Base-by-base conservation (phyloP, 2,888 invertebrate genomes). In the Spialia ferax region DNA sequence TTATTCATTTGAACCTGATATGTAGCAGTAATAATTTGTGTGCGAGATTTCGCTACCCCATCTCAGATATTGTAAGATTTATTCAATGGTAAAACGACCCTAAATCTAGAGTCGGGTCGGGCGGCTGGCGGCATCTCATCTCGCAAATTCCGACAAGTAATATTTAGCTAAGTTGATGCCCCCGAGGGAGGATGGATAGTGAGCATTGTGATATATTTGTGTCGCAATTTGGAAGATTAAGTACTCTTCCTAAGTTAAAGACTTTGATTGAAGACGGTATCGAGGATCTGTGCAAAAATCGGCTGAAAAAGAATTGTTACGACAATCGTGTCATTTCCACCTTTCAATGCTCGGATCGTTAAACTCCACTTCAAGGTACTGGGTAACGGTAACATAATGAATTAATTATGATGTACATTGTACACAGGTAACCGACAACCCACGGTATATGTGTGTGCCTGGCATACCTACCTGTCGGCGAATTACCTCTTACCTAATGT, bases 351-450 rank as follows among this genome's bases (percentile, higher is more conserved):
- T 15, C 45, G 6, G 7, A n/a, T 45, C 45, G 45, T 50, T 50
- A 50, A 22, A 50, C n/a, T 22, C 2, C 22, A 20, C 50, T 7
- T n/a, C 6, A 2, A 56, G 55, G 55, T 56, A 29, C 3, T 29
- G 54, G 54, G 22, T 8, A 54, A n/a, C 7, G 54, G 29, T n/a
- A 54, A 54, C 54, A 15, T 29, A n/a, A 7, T 54, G 54, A 54
- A 54, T 29, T 54, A 54, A 54, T 54, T 29, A 54, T n/a, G n/a
- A n/a, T n/a, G n/a, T 13, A 15, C 7, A n/a, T n/a, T n/a, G n/a
- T n/a, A n/a, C n/a, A 45, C 18, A 45, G 45, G 45, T n/a, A 13
- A 7, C 13, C 5, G 1, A 15, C 45, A 6, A 18, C 45, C 45
- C 45, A 45, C 45, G n/a, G n/a, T n/a, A n/a, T n/a, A n/a, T n/a